A percentile compares a stretch with the other conserved stretches of the same genome.
Conservation (phyloP, 2,888 invertebrate genomes). For the Patella ulyssiponensis region DNA sequence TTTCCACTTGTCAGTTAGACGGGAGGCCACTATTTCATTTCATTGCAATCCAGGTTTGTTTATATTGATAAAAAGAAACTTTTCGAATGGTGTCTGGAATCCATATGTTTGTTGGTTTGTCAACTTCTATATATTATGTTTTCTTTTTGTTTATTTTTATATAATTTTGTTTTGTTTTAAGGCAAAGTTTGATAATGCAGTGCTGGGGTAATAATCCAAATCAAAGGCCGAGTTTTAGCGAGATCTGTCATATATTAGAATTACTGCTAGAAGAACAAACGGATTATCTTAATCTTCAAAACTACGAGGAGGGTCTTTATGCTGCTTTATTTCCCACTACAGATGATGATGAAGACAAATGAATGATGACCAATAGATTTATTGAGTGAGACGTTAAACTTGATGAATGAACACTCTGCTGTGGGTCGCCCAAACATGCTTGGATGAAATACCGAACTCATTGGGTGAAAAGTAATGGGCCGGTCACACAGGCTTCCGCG, state of each 20-base stretch:
- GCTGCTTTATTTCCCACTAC: constrained; percentile 30
- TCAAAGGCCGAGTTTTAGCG: constrained; percentile 87
- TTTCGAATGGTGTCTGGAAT: too few relatives aligned
- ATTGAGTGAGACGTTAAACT: too few relatives aligned
- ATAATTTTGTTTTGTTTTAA: constrained; percentile 29
- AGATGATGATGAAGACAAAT: background rate
- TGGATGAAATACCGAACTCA: too few relatives aligned
- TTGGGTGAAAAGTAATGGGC: too few relatives aligned
- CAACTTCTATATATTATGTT: too few relatives aligned
- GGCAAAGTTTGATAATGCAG: constrained; percentile 94
- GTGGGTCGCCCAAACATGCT: too few relatives aligned
- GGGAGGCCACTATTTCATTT: too few relatives aligned
- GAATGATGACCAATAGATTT: too few relatives aligned
- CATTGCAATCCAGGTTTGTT: background rate
- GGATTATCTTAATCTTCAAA: constrained; percentile 85
- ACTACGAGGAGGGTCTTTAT: constrained; percentile 43
- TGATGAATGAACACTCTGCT: too few relatives aligned
- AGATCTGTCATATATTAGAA: constrained; percentile 86
- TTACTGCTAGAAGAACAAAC: constrained; percentile 89
- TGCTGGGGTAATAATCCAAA: constrained; percentile 92
- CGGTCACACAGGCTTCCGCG: too few relatives aligned
- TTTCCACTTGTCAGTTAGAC: too few relatives aligned
- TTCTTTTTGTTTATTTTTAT: background rate
- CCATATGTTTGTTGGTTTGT: too few relatives aligned
- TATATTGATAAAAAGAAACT: background rate